These are phyloP conservation scores for Heloderma charlesbogerti DNA, from an alignment of 2,113 vertebrate genomes.

Conservation along the genomic window DNA sequence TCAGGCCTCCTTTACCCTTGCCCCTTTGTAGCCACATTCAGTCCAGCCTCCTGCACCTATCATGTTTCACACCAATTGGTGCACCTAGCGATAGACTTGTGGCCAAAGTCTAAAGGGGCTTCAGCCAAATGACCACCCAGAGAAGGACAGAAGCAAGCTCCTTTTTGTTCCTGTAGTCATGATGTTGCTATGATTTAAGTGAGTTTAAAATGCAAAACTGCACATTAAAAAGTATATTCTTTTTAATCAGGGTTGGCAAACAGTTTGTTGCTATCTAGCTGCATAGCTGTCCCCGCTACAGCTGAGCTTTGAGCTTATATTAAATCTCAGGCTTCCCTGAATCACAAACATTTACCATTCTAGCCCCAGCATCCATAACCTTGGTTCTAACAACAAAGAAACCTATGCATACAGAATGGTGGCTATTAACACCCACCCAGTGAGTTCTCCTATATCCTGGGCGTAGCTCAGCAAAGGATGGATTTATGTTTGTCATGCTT, in stretches of 20 bases:
- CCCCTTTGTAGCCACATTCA: neutral
- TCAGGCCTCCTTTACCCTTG: no score
- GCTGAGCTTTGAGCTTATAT: neutral
- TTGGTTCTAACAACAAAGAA: neutral
- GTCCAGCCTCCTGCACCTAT: neutral
- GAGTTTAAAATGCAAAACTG: no score
- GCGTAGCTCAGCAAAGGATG: neutral
- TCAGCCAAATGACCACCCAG: no score
- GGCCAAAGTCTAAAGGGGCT: no score
- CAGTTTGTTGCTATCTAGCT: no score
- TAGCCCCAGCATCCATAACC: neutral
- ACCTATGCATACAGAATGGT: neutral
- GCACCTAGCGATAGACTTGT: no score
- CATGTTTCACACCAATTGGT: neutral
- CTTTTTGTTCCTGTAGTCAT: no score
- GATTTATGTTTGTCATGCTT: neutral
- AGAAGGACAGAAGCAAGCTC: no score
- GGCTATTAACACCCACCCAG: neutral
- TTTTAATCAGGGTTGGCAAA: no score
- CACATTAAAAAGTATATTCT: no score
- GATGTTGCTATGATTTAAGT: no score
- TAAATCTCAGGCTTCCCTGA: neutral
- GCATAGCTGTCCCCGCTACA: neutral
- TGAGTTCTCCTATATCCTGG: neutral
- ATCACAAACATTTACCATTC: neutral